A percentile compares a stretch with the other conserved stretches of the same genome.
These are phyloP conservation scores for Neria commutata DNA, from an alignment of 2,888 invertebrate species.

Conservation along the genomic window DNA sequence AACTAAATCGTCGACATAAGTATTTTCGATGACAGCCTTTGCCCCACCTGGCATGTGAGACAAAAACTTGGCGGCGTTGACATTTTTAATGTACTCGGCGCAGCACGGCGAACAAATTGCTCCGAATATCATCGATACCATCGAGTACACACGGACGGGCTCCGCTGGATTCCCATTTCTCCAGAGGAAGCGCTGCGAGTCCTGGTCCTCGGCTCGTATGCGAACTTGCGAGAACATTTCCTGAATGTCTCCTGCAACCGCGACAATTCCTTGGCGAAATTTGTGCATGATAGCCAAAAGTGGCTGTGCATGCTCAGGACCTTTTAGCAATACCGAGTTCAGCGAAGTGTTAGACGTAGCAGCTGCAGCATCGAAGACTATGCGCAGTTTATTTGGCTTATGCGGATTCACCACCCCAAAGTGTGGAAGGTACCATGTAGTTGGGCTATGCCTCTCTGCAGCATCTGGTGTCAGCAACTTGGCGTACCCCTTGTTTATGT, in stretches of 20 bases:
- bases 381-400: slow-evolving; percentile 38
- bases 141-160: slow-evolving; percentile 23
- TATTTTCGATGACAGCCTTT: slow-evolving; percentile 20
- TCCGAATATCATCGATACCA: no score
- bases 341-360: slow-evolving; percentile 33
- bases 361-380: slow-evolving; percentile 49
- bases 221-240: slow-evolving; percentile 13
- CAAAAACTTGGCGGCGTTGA: no score
- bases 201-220: slow-evolving; percentile 31
- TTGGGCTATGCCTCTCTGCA: slow-evolving; percentile 5
- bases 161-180: slow-evolving; percentile 13
- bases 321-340: slow-evolving; percentile 38
- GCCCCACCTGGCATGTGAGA: slow-evolving; percentile 29
- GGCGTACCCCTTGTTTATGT: slow-evolving; percentile 30
- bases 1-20: no score
- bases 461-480: slow-evolving; percentile 24
- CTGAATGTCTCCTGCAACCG: slow-evolving; percentile 15
- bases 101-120: no score
- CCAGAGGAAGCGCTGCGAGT: slow-evolving; percentile 31
- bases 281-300: slow-evolving; percentile 13
- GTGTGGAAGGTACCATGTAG: slow-evolving; percentile 43
- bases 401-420: slow-evolving; percentile 41
- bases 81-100: no score
- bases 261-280: slow-evolving; percentile 17
- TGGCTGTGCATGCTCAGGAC: slow-evolving; percentile 39